Base-by-base conservation (phyloP, 1,140 invertebrate genomes). In the Euwallacea fornicatus region DNA sequence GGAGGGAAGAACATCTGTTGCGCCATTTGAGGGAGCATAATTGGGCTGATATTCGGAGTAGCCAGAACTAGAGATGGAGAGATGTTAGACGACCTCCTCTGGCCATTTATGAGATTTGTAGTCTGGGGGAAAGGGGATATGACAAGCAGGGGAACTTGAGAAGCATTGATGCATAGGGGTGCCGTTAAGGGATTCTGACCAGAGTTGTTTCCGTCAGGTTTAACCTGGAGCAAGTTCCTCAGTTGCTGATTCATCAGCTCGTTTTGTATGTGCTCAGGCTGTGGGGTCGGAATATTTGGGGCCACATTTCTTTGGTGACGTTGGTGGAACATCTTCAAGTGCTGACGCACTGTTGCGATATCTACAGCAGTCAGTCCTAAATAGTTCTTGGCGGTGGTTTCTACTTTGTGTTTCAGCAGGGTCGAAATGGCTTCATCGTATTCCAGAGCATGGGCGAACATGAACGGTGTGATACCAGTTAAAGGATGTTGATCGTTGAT, bases 371-470 rank as follows among this genome's bases (percentile, higher is more conserved):
- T 79, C 13, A 74, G 61, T 42, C 73, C 74, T 16, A 76, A 55
- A 54, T 60, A 73, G 47, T 78, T 79, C 61, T 74, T 76, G 0
- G 56, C 33, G 11, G 59, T 61, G n/a, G 61, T 60, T 64, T 78
- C 66, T 2, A 75, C 78, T 13, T 76, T 74, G 8, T 76, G 69
- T 21, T 66, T 41, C 10, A 76, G 13, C n/a, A 81, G 59, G 8
- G 72, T 60, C 7, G 72, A 64, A 16, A 73, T 73, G 7, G 69
- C 73, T n/a, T 71, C 16, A 7, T 66, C 43, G 61, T 78, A 74
- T 56, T 74, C 73, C 46, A 73, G 67, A n/a, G 76, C 73, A n/a
- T 75, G 71, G 8, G 79, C 79, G 53, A 80, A 80, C 77, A 79
- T 81, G 7, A 77, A 62, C 11, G 79, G 79, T 13, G 78, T 78